Percentiles rank a stretch among this genome's conserved stretches.
These are phyloP conservation scores for Cyphomyrus plagiostoma DNA, from an alignment of 2,113 vertebrate genomes.

Conservation along the genomic window DNA sequence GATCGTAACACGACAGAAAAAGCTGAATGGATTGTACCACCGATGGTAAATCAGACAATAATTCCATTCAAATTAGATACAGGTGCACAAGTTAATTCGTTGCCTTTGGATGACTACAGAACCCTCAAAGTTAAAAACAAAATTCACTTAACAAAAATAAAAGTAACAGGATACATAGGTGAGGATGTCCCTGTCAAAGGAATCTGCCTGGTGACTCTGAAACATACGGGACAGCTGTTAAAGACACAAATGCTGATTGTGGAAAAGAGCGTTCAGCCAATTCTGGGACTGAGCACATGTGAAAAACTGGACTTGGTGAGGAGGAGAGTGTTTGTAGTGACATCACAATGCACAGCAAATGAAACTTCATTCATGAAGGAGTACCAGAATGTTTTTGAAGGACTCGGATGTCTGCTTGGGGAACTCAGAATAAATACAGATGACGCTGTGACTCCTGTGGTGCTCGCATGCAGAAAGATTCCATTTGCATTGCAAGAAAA, in stretches of 20 bases:
- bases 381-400: constrained; percentile 20
- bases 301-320: too few species aligned
- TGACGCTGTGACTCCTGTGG: neutral
- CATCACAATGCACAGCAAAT: too few species aligned
- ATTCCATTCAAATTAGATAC: neutral
- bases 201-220: neutral
- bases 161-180: neutral
- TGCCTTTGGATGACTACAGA: constrained; percentile 17
- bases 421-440: constrained; percentile 3
- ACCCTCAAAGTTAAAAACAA: constrained; percentile 20
- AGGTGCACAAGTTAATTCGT: constrained; percentile 18
- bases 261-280: too few species aligned
- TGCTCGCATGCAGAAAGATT: constrained; percentile 12
- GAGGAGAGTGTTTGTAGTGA: too few species aligned
- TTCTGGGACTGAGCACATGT: too few species aligned
- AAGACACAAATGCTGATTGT: neutral
- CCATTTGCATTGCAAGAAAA: neutral
- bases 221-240: neutral
- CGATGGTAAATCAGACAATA: constrained; percentile 14
- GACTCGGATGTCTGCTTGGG: constrained; percentile 16
- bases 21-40: constrained; percentile 7
- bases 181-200: constrained; percentile 9
- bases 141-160: constrained; percentile 21
- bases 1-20: neutral
- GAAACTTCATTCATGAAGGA: neutral